Conservation (phyloP, 1,140 invertebrate species). For the Drosophila virilis region DNA sequence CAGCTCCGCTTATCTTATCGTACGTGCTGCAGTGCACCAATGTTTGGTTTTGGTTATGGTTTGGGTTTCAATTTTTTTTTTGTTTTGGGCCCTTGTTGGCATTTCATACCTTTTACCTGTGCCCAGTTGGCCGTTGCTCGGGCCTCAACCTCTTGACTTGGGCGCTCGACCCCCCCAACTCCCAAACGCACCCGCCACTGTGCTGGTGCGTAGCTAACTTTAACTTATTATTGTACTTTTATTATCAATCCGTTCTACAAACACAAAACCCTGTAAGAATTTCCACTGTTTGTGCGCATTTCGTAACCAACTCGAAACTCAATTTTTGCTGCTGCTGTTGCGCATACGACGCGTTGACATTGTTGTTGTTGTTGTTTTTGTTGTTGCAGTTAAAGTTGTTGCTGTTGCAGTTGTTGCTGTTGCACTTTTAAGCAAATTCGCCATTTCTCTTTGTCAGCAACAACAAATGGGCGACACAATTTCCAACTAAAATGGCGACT, state of each 20-base stretch:
- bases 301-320: constrained; percentile 45
- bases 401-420: too few relatives aligned
- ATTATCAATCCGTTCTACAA: constrained; percentile 57
- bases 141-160: constrained; percentile 45
- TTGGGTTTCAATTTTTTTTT: constrained; percentile 13
- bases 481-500: constrained; percentile 69
- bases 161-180: constrained; percentile 11
- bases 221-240: constrained; percentile 44
- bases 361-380: constrained; percentile 1
- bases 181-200: background rate
- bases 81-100: constrained; percentile 41
- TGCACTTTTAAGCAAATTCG: constrained; percentile 42
- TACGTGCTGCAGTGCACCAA: constrained; percentile 42
- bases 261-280: constrained; percentile 39
- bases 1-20: constrained; percentile 50
- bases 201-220: background rate
- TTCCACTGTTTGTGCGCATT: constrained; percentile 51
- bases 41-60: constrained; percentile 39
- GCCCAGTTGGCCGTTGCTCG: constrained; percentile 27
- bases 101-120: constrained; percentile 39
- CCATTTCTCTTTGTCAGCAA: constrained; percentile 52
- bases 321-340: constrained; percentile 11
- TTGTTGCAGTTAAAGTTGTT: too few relatives aligned
- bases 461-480: constrained; percentile 58
- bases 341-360: constrained; percentile 11